Percentiles rank a stretch among this genome's conserved stretches.
phyloP scores from a whole-genome alignment of 2,888 invertebrate species.

The Ophraella communa region DNA sequence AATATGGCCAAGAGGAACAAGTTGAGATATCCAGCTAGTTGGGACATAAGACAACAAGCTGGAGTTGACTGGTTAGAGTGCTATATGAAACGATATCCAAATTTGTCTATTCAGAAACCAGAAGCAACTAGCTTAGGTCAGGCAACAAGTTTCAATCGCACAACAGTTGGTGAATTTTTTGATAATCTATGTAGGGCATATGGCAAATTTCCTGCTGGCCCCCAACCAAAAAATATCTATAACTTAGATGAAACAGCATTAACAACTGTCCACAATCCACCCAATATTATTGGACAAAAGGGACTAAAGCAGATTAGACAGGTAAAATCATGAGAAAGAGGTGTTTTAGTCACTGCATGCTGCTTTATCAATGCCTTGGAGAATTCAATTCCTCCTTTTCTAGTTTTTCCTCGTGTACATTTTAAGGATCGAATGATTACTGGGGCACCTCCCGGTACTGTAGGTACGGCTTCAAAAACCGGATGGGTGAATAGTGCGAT shows the following conservation, averaged over 20 bases:
- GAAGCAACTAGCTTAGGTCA: slow-evolving; percentile 1
- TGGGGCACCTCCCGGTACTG: slow-evolving; percentile 38
- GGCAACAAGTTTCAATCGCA: no score
- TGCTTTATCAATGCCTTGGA: slow-evolving; percentile 41
- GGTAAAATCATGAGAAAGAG: slow-evolving; percentile 40
- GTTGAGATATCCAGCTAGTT: neutral
- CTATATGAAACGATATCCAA: slow-evolving; percentile 9
- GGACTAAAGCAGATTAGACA: slow-evolving; percentile 48
- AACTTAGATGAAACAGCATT: slow-evolving; percentile 24
- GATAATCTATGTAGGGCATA: no score
- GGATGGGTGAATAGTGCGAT: slow-evolving; percentile 46
- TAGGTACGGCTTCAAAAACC: slow-evolving; percentile 39
- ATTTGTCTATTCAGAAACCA: slow-evolving; percentile 4
- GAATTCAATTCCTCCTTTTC: slow-evolving; percentile 17
- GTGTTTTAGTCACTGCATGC: slow-evolving; percentile 39
- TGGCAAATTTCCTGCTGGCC: slow-evolving; percentile 6
- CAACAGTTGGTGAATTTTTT: no score
- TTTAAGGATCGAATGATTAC: slow-evolving; percentile 37
- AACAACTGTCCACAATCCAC: no score
- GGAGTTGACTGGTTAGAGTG: slow-evolving; percentile 4
- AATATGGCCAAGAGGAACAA: no score
- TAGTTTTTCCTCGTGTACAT: neutral
- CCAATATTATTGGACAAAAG: no score
- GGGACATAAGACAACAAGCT: neutral
- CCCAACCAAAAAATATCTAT: slow-evolving; percentile 11